Percentiles rank a stretch among this genome's conserved stretches.
phyloP scores from a whole-genome alignment of 2,113 vertebrate species.

The Corythaeola cristata region DNA sequence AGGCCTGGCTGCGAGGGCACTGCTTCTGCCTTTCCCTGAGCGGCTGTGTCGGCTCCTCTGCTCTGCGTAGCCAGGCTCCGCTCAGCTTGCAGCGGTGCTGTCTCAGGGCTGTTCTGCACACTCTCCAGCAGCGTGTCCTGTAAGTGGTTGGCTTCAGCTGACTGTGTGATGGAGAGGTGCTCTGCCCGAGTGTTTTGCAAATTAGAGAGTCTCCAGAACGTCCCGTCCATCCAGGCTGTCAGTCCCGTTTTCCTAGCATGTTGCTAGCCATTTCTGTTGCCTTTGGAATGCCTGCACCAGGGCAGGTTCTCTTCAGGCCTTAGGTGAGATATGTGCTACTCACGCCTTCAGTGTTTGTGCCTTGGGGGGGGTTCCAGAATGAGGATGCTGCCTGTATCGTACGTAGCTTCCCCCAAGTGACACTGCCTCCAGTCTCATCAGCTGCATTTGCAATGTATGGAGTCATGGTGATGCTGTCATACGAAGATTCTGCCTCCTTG shows the following conservation, averaged over 20 bases:
- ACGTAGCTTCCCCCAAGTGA: not conserved
- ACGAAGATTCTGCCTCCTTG: not conserved
- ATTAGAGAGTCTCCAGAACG: not conserved
- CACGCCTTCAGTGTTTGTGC: conserved; percentile 30
- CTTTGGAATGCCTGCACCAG: not conserved
- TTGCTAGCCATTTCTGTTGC: not conserved
- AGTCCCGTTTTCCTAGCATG: not conserved
- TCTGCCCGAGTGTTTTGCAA: not conserved
- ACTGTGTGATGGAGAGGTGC: not conserved
- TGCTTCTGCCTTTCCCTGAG: not conserved
- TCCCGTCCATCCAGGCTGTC: not conserved
- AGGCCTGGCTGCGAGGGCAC: not conserved
- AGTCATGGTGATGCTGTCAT: not conserved
- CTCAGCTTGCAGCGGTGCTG: not conserved
- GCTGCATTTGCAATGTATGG: not conserved
- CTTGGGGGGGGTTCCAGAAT: not conserved
- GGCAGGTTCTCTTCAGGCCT: not conserved
- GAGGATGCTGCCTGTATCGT: not conserved
- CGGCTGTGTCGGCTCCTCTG: not conserved
- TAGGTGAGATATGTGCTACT: not conserved
- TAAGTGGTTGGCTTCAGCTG: not conserved
- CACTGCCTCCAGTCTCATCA: not conserved
- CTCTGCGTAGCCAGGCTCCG: accelerated
- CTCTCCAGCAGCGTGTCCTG: not conserved
- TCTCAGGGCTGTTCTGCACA: not conserved